phyloP scores from a whole-genome alignment of 2,113 vertebrate species.

The Rhadina sibilatrix region DNA sequence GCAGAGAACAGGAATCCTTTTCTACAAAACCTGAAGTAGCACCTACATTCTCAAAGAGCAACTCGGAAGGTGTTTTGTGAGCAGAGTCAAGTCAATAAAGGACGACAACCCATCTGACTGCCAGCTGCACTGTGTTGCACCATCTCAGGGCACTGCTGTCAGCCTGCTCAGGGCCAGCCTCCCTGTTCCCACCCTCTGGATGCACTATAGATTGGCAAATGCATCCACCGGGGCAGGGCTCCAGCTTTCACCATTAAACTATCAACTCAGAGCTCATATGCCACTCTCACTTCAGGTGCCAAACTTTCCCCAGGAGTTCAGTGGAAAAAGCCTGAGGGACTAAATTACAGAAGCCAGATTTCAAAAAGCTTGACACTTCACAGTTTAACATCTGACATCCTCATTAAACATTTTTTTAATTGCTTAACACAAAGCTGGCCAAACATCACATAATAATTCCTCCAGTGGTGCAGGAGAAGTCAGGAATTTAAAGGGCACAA shows the following conservation, averaged over 20 bases:
- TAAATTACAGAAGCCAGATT: neutral
- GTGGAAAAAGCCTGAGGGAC: conserved; percentile 40
- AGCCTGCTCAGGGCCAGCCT: fast-evolving
- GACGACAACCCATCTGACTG: fast-evolving
- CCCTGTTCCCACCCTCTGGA: neutral
- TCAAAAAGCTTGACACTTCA: neutral
- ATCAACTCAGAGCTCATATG: neutral
- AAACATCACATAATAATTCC: neutral
- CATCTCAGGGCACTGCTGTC: neutral
- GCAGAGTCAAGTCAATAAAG: neutral
- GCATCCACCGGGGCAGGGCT: neutral
- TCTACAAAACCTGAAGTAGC: neutral
- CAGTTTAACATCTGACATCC: conserved; percentile 16
- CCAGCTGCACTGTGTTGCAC: neutral
- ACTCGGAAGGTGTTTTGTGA: neutral
- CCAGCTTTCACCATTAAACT: neutral
- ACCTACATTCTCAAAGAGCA: neutral
- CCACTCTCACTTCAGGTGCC: neutral
- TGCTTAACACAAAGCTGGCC: neutral
- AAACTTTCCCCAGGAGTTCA: conserved; percentile 46
- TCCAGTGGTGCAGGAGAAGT: neutral
- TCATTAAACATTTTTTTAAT: neutral
- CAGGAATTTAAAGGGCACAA: neutral
- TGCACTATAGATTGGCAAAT: neutral
- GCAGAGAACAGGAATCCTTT: neutral